These are phyloP conservation scores for Centruroides vittatus DNA, from an alignment of 1,140 invertebrate genomes.

Conservation along the genomic window DNA sequence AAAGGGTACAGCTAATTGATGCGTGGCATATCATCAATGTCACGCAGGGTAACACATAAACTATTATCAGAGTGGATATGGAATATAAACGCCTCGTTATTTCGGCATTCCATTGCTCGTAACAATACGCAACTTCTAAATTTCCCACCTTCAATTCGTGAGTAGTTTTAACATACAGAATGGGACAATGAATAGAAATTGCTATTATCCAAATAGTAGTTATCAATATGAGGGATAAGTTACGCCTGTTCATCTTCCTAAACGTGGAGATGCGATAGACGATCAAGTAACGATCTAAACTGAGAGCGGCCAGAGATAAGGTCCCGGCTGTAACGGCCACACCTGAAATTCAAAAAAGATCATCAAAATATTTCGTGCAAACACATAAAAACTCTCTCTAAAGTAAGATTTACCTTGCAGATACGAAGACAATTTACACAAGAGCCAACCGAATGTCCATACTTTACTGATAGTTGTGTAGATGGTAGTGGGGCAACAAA, in stretches of 20 bases:
- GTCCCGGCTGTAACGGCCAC: neutral
- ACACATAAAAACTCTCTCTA: neutral
- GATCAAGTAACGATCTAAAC: neutral
- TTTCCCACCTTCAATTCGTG: neutral
- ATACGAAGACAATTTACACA: conserved; percentile 21
- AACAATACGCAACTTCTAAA: neutral
- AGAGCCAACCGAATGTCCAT: conserved; percentile 24
- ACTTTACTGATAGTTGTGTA: conserved; percentile 36
- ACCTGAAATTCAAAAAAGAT: neutral
- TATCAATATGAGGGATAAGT: neutral
- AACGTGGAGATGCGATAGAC: neutral
- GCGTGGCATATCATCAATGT: neutral
- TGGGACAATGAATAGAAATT: neutral
- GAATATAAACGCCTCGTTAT: neutral
- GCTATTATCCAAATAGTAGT: neutral
- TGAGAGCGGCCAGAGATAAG: conserved; percentile 5
- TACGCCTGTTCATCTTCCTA: neutral
- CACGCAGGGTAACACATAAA: neutral
- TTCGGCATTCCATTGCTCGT: neutral
- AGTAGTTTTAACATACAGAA: neutral
- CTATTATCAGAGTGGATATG: neutral
- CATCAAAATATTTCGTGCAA: neutral
- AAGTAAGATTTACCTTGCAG: conserved; percentile 23
- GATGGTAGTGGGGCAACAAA: conserved; percentile 42
- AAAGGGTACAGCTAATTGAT: neutral